phyloP scores from a whole-genome alignment of 2,797 vertebrate genomes.

The Threskiornis aethiopicus region DNA sequence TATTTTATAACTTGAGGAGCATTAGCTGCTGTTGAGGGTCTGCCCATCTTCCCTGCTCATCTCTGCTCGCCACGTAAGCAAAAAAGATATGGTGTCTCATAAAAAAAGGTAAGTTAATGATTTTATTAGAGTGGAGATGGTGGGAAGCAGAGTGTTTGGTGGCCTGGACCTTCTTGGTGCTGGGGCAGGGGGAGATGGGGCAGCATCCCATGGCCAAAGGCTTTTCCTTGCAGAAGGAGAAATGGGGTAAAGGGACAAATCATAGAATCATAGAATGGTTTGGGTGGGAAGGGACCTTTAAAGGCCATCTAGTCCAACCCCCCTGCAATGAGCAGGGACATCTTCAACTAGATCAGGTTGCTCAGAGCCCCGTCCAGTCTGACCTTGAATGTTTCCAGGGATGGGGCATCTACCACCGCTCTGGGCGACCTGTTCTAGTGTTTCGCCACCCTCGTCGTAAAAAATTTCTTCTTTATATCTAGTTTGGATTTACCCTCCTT shows the following conservation, averaged over 20 bases:
- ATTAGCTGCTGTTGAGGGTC: neutral
- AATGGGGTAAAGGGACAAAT: neutral
- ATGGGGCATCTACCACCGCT: too few relatives aligned
- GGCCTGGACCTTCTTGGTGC: neutral
- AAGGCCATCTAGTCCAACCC: neutral
- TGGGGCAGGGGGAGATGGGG: neutral
- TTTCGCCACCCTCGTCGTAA: neutral
- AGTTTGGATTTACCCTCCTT: neutral
- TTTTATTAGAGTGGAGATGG: neutral
- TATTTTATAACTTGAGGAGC: slow-evolving; percentile 44
- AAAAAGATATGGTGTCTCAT: neutral
- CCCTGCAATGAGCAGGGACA: neutral
- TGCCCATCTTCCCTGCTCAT: neutral
- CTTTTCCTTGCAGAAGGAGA: neutral
- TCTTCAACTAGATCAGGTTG: neutral
- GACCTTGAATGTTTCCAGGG: neutral
- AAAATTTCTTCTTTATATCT: neutral
- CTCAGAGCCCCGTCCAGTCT: neutral
- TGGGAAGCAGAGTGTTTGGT: neutral
- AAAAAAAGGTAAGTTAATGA: neutral
- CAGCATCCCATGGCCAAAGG: neutral
- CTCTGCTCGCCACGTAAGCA: rapidly evolving
- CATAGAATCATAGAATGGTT: neutral
- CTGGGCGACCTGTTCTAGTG: neutral
- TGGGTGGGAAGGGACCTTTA: neutral